Evolutionary conservation across 2,797 vertebrate genomes (phyloP).

Genomic region (Scolopax bukidnonensis): DNA sequence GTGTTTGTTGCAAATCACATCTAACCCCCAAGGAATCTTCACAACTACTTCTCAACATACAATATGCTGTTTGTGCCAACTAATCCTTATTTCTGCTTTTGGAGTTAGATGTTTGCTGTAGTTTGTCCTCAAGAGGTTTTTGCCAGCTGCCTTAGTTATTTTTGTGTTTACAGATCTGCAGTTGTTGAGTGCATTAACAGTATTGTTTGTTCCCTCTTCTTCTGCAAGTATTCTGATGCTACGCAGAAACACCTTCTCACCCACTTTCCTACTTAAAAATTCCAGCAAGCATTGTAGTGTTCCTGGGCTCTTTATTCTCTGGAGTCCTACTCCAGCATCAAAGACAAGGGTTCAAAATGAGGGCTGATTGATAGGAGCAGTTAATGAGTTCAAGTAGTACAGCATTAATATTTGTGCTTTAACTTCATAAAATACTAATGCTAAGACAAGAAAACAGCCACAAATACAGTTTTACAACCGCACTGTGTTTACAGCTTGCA

Average conservation of each 20-base stretch:
- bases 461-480: background rate
- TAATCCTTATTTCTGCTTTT: background rate
- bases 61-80: background rate
- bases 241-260: background rate
- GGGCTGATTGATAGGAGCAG: background rate
- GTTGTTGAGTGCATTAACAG: background rate
- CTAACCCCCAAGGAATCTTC: conserved; percentile 36
- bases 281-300: background rate
- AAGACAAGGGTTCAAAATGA: conserved; percentile 33
- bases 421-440: background rate
- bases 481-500: background rate
- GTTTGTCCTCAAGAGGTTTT: background rate
- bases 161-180: conserved; percentile 12
- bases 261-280: background rate
- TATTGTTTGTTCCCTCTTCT: background rate
- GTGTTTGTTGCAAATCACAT: conserved; percentile 41
- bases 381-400: background rate
- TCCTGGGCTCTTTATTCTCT: conserved; percentile 42
- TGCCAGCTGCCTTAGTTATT: background rate
- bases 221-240: background rate
- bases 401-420: background rate
- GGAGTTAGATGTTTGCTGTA: background rate
- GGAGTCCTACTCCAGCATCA: conserved; percentile 11
- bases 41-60: background rate
- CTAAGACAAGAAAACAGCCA: background rate